A percentile compares a stretch with the other conserved stretches of the same genome.
Conservation (phyloP, 2,888 invertebrate genomes). For the Catocala sponsa region DNA sequence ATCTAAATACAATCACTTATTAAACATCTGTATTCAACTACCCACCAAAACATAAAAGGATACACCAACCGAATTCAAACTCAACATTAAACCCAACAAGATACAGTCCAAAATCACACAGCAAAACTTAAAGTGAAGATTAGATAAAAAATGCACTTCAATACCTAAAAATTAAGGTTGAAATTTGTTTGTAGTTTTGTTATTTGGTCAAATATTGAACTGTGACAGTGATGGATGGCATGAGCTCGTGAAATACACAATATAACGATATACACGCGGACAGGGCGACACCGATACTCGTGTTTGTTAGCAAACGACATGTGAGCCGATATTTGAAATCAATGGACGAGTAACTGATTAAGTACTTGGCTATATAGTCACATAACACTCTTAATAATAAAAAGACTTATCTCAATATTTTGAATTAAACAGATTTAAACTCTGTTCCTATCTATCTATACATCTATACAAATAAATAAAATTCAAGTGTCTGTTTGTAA, state of each 20-base stretch:
- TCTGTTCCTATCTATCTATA: too few species aligned
- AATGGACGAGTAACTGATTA: constrained; percentile 15
- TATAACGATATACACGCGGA: constrained; percentile 46
- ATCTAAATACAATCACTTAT: constrained; percentile 28
- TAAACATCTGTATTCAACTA: constrained; percentile 20
- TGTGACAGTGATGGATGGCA: constrained; percentile 66
- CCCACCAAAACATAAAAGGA: constrained; percentile 4
- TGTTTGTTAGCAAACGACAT: constrained; percentile 42
- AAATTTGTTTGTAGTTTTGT: not conserved
- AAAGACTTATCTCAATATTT: too few species aligned
- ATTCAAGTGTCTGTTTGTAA: too few species aligned
- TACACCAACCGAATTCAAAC: constrained; percentile 12
- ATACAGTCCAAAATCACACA: constrained; percentile 15
- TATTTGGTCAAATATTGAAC: constrained; percentile 52
- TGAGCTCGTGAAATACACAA: constrained; percentile 57
- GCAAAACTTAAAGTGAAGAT: not conserved
- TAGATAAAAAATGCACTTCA: not conserved
- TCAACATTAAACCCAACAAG: accelerated
- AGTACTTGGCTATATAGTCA: not conserved
- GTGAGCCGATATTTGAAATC: constrained; percentile 34
- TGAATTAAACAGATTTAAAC: too few species aligned
- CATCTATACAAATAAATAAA: too few species aligned
- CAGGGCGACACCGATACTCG: constrained; percentile 42
- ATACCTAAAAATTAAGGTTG: not conserved
- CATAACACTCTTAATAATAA: too few species aligned